A percentile compares a stretch with the other conserved stretches of the same genome.
Conservation (phyloP, 2,113 vertebrate genomes). For the Thamnaconus septentrionalis region DNA sequence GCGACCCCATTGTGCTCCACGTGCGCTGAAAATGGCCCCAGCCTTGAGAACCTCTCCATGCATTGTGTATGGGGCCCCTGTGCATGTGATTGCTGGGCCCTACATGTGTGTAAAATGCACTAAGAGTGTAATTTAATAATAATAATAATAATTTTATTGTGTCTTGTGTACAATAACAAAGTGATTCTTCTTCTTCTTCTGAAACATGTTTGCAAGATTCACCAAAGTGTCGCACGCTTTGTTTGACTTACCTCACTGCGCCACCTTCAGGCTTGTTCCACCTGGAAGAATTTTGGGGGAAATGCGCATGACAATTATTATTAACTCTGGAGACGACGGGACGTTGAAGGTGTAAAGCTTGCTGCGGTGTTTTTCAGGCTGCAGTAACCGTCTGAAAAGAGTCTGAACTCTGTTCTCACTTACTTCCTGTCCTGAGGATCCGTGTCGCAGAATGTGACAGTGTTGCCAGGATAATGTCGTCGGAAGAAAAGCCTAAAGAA, state of each 20-base stretch:
- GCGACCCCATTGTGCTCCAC: too few relatives aligned
- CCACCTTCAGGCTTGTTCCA: slow-evolving; percentile 86
- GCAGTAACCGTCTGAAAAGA: neutral
- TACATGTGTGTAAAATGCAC: too few relatives aligned
- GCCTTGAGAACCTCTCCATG: too few relatives aligned
- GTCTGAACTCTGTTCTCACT: slow-evolving; percentile 57
- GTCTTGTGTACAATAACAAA: too few relatives aligned
- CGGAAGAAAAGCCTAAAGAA: slow-evolving; percentile 91
- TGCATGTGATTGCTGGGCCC: too few relatives aligned
- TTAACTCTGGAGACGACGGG: too few relatives aligned
- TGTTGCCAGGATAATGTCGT: slow-evolving; percentile 92
- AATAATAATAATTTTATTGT: too few relatives aligned
- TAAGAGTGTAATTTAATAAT: too few relatives aligned
- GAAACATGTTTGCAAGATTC: neutral
- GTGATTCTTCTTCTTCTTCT: too few relatives aligned
- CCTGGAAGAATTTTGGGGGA: slow-evolving; percentile 56
- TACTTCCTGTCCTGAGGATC: slow-evolving; percentile 98
- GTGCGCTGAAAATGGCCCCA: too few relatives aligned
- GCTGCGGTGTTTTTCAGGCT: neutral
- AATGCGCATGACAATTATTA: too few relatives aligned
- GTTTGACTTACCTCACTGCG: slow-evolving; percentile 80
- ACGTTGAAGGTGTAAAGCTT: neutral
- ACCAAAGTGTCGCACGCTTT: neutral
- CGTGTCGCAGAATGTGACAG: slow-evolving; percentile 92
- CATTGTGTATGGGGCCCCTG: too few relatives aligned